Conservation (phyloP, 2,113 vertebrate genomes). For the Vulpes lagopus region DNA sequence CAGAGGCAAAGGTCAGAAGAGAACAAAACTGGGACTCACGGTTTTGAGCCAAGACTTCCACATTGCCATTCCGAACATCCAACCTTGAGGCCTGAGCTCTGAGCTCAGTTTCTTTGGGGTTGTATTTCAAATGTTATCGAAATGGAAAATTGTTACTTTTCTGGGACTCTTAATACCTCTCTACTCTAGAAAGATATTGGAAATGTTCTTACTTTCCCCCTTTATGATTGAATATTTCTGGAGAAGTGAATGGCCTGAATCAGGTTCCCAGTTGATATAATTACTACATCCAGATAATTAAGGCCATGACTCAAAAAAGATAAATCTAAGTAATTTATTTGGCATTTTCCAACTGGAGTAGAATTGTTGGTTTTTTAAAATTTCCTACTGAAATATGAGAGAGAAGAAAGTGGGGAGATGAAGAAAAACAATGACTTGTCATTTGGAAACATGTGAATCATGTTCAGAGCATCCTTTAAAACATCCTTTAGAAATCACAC, state of each 20-base stretch:
- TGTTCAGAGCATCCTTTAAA: background rate
- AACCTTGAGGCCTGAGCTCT: background rate
- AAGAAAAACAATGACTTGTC: background rate
- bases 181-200: background rate
- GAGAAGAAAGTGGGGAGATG: background rate
- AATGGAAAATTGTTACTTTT: background rate
- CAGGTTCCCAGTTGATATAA: background rate
- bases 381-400: slow-evolving; percentile 13
- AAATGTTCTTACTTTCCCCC: background rate
- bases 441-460: background rate
- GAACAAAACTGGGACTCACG: background rate
- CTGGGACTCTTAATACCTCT: background rate
- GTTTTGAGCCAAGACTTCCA: rapidly evolving
- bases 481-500: background rate
- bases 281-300: background rate
- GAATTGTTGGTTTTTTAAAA: background rate
- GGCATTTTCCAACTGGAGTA: background rate
- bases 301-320: background rate
- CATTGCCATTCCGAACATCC: background rate
- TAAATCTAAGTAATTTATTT: slow-evolving; percentile 26
- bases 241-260: background rate
- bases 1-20: background rate
- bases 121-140: background rate
- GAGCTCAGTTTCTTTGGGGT: background rate
- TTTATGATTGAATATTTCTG: background rate